Evolutionary conservation across 2,797 vertebrate genomes (phyloP), one percentile per base, ranked within the genome.

Genomic region (Silurus lanzhouensis): DNA sequence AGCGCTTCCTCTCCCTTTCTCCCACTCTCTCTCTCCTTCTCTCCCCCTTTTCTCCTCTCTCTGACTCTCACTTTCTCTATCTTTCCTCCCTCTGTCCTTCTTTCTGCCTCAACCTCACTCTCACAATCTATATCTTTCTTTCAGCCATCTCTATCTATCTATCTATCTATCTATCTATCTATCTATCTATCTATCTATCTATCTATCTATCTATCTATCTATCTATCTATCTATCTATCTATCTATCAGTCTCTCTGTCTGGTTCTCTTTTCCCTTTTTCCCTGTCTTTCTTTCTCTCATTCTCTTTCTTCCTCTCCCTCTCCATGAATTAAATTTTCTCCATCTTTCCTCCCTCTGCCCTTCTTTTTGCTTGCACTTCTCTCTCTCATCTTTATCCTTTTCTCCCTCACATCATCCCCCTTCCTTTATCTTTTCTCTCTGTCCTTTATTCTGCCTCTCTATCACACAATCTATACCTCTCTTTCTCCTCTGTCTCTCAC

Each of bases 1-100:
- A 27, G 67, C 31, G 17, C 72, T 64, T 55, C 67, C 86, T 78
- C 78, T 77, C 78, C 38, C 77, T 27, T 80, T 67, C 81, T 19
- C 67, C 61, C 79, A 61, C 64, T 83, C 64, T 10, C n/a, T n/a
- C 87, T 63, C 68, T 66, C 22, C 12, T 44, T 83, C 75, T 74
- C 44, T 68, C 74, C 83, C 68, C 68, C 70, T 58, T 15, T 75
- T 55, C 48, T 68, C 71, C 12, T 68, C 68, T 81, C 27, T 10
- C 81, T 63, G 27, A 52, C 48, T 82, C 38, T 70, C 20, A 19
- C n/a, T 76, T n/a, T 71, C 3, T 46, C 31, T n/a, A 2, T 25
- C 48, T 76, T 27, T 15, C 6, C 10, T 38, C 12, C 27, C 17
- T 20, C 55, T 55, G 12, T 60, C 75, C 31, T 38, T 27, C 81